These are phyloP conservation scores for Anguilla megastoma DNA, from an alignment of 2,797 vertebrate species.

Conservation along the genomic window DNA sequence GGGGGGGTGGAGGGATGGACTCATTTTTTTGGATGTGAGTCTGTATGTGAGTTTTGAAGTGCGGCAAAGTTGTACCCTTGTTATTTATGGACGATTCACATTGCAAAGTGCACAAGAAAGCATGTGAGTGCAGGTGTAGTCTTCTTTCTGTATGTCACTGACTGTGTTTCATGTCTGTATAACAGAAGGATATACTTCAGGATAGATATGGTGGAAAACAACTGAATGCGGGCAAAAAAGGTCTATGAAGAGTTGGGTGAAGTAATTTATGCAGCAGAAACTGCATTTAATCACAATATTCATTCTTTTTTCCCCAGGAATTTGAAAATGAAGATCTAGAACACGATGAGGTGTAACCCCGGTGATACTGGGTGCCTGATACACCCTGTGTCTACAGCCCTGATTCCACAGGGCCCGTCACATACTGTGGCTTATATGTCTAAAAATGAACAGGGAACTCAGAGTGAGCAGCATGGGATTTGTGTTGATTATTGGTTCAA, in stretches of 20 bases:
- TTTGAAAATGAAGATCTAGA: conserved; percentile 45
- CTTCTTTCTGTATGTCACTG: neutral
- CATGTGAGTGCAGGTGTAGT: neutral
- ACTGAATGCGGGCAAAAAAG: neutral
- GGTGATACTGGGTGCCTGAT: neutral
- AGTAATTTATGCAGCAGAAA: neutral
- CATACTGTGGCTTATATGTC: neutral
- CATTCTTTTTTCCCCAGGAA: conserved; percentile 39
- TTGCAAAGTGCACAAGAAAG: neutral
- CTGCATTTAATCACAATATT: conserved; percentile 5
- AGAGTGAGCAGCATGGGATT: neutral
- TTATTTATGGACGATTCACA: neutral
- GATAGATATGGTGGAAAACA: neutral
- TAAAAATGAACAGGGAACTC: neutral
- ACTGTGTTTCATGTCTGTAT: neutral
- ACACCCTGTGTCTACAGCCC: neutral
- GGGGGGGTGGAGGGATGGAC: too few relatives aligned
- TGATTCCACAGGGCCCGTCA: neutral
- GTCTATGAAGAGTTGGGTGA: neutral
- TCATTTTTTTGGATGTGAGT: neutral
- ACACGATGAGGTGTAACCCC: conserved; percentile 39
- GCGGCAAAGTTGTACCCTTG: neutral
- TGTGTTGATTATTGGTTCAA: conserved; percentile 38
- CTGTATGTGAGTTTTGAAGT: neutral
- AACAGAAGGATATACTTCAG: neutral